Percentiles rank a stretch among this genome's conserved stretches.
phyloP scores from a whole-genome alignment of 2,888 invertebrate species.

The Chrysina gloriosa region DNA sequence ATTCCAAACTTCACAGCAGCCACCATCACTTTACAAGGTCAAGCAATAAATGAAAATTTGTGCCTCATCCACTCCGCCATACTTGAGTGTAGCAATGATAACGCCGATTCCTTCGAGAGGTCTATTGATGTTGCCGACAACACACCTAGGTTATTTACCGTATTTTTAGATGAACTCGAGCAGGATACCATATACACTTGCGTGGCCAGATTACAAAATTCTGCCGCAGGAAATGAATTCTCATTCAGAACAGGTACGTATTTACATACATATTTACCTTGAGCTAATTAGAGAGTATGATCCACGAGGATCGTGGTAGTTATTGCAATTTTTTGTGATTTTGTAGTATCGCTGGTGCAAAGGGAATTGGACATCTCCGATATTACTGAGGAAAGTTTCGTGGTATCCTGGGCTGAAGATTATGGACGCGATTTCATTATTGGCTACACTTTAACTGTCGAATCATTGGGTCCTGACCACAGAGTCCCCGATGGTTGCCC shows the following conservation, averaged over 20 bases:
- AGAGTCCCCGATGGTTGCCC: conserved; percentile 13
- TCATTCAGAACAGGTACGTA: conserved; percentile 35
- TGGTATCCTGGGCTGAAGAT: conserved; percentile 33
- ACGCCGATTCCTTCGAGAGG: background rate
- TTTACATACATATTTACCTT: background rate
- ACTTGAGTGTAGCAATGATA: conserved; percentile 20
- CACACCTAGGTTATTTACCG: conserved; percentile 5
- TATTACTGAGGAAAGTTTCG: conserved; percentile 12
- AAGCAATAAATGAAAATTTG: conserved; percentile 7
- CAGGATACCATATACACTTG: conserved; percentile 35
- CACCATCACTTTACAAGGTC: conserved; percentile 18
- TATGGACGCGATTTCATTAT: conserved; percentile 33
- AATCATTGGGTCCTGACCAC: conserved; percentile 23
- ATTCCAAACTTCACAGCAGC: conserved; percentile 20
- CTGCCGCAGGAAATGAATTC: conserved; percentile 19
- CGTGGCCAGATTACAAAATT: conserved; percentile 19
- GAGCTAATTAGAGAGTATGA: too few relatives aligned
- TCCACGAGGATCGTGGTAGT: background rate
- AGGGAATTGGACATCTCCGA: conserved; percentile 23
- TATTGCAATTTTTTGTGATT: background rate
- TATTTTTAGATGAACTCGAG: conserved; percentile 13
- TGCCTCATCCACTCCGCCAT: conserved; percentile 18
- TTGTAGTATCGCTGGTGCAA: conserved; percentile 22
- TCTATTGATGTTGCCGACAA: conserved; percentile 1
- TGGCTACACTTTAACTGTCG: conserved; percentile 5